Base-by-base conservation (phyloP, 2,888 invertebrate species). In the Brachypalpus laphriformis region DNA sequence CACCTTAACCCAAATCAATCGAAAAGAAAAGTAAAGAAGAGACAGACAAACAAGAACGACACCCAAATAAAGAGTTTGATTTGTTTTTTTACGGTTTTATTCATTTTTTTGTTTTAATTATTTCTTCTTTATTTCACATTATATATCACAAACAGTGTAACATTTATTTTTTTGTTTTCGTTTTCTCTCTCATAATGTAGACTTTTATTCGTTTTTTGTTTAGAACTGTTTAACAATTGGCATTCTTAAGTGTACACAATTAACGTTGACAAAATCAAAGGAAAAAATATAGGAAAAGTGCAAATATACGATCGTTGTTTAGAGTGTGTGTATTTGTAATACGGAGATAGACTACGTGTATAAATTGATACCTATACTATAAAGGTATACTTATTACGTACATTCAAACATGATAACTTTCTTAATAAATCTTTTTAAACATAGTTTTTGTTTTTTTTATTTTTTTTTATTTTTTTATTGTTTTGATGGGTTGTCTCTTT, bases 91-190 rank as follows among this genome's bases (percentile, higher is more conserved):
- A 7, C n/a, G 45, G 20, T 71, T 71, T 63, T 56, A 9, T 42
- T 57, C 7, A n/a, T 54, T 49, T 70, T 11, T 61, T 37, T 51
- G 51, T 28, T 42, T 31, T n/a, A n/a, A n/a, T n/a, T n/a, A n/a
- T 6, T 5, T n/a, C 8, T 49, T 59, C 59, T 71, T 66, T 61
- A 72, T 77, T 78, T 83, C 22, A 76, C 45, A 56, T 54, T 83
- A 74, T 54, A 74, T 83, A 83, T 83, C 83, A 83, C 83, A 78
- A 83, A 80, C 31, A 78, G 83, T 78, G 78, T 20, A 78, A 78
- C 78, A 68, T 70, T 78, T 54, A 68, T 2, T 56, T 66, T 61
- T n/a, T 22, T 31, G 31, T 56, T 22, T 59, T 34, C 25, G n/a
- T n/a, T n/a, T n/a, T n/a, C 70, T 47, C 20, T 63, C 45, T 31